These are phyloP conservation scores for Sarcophaga peregrina DNA, from an alignment of 1,140 invertebrate genomes.

Conservation along the genomic window DNA sequence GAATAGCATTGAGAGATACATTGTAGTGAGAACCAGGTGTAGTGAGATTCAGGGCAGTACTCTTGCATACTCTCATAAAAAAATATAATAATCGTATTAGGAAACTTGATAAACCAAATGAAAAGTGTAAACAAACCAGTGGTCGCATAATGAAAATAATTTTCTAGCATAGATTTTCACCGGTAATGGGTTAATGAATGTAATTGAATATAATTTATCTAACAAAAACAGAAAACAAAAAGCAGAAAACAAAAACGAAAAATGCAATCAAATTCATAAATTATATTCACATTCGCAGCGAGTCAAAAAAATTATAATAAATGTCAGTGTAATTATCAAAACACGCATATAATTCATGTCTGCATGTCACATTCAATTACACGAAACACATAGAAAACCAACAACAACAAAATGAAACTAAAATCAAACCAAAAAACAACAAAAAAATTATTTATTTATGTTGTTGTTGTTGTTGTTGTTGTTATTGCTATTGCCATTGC, in stretches of 20 bases:
- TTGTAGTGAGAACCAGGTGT: too few relatives aligned
- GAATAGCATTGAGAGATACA: too few relatives aligned
- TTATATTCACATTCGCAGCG: not conserved
- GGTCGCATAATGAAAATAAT: too few relatives aligned
- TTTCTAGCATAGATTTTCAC: too few relatives aligned
- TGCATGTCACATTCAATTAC: constrained; percentile 27
- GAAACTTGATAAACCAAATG: too few relatives aligned
- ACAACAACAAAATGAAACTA: not conserved
- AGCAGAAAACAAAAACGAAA: not conserved
- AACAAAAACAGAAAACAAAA: not conserved
- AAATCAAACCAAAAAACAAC: not conserved
- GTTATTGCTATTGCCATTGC: not conserved
- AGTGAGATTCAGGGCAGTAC: too few relatives aligned
- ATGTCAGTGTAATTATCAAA: constrained; percentile 35
- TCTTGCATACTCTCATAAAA: too few relatives aligned
- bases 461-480: too few relatives aligned
- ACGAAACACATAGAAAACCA: not conserved
- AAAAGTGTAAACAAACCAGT: too few relatives aligned
- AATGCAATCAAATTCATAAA: too few relatives aligned
- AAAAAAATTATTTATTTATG: not conserved
- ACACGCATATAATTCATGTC: constrained; percentile 21
- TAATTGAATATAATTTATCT: not conserved
- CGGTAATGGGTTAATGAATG: too few relatives aligned
- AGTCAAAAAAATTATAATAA: constrained; percentile 16
- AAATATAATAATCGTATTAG: too few relatives aligned